Percentiles rank a stretch among this genome's conserved stretches.
These are phyloP conservation scores for Neodiprion virginianus DNA, from an alignment of 1,140 invertebrate genomes.

Conservation along the genomic window DNA sequence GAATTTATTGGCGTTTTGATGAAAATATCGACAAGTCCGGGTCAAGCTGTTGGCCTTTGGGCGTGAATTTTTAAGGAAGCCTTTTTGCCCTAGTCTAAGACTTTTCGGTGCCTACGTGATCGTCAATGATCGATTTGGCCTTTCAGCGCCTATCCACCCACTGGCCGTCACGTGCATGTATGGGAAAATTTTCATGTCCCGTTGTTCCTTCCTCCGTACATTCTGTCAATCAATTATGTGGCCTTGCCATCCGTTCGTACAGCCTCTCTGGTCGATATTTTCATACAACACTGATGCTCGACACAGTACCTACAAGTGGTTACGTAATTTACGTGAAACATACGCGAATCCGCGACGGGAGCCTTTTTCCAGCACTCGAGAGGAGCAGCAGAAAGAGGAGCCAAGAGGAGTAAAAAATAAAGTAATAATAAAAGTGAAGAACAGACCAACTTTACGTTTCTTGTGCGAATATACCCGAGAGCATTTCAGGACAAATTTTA, in stretches of 20 bases:
- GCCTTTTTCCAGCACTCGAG: too few species aligned
- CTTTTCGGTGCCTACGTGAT: neutral
- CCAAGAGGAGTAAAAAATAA: neutral
- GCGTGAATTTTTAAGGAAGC: neutral
- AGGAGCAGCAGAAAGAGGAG: too few species aligned
- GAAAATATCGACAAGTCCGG: neutral
- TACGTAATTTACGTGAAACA: neutral
- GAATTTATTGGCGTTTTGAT: constrained; percentile 7
- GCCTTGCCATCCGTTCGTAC: too few species aligned
- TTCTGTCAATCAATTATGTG: too few species aligned
- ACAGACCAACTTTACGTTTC: neutral
- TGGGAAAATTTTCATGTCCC: too few species aligned
- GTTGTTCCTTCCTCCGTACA: too few species aligned
- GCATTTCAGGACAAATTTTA: constrained; percentile 3
- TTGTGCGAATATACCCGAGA: neutral
- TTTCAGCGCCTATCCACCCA: too few species aligned
- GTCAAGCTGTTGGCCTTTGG: constrained; percentile 1
- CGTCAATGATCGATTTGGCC: neutral
- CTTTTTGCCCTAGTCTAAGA: neutral
- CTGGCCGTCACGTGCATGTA: too few species aligned
- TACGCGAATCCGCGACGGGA: too few species aligned
- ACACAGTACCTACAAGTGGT: neutral
- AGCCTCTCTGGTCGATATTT: too few species aligned
- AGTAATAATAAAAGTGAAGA: neutral
- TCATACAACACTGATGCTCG: too few species aligned